Conservation (phyloP, 2,797 vertebrate species). For the Sciaenops ocellatus region DNA sequence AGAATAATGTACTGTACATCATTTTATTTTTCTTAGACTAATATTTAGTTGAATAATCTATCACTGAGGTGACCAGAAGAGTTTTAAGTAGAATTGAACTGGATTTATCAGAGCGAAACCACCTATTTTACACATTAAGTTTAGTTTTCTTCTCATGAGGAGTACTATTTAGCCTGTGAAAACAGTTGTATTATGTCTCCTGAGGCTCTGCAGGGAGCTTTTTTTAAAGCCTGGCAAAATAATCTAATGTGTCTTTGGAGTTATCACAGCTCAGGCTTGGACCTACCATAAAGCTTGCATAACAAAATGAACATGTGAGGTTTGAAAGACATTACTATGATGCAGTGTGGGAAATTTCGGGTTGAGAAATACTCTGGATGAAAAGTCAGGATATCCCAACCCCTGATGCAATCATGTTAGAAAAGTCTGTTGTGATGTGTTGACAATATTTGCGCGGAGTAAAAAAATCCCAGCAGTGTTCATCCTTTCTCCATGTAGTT, state of each 20-base stretch:
- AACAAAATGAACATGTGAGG: background rate
- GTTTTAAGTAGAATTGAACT: background rate
- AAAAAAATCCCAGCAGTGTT: too few species aligned
- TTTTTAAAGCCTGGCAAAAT: too few species aligned
- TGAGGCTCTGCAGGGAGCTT: too few species aligned
- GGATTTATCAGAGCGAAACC: background rate
- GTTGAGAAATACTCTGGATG: background rate
- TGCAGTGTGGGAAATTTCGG: too few species aligned
- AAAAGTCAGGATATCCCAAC: background rate
- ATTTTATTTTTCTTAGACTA: background rate
- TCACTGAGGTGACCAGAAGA: background rate
- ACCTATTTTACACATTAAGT: background rate
- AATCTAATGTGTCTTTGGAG: too few species aligned
- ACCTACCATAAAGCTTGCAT: background rate
- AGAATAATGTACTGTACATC: background rate
- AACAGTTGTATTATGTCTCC: too few species aligned
- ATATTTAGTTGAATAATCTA: background rate
- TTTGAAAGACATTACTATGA: background rate
- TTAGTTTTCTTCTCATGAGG: background rate
- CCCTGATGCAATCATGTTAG: background rate
- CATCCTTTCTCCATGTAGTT: too few species aligned
- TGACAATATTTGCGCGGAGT: background rate
- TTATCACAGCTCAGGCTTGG: background rate
- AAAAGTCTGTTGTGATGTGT: background rate
- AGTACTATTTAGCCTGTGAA: too few species aligned